Evolutionary conservation across 2,888 invertebrate genomes (phyloP).

Genomic region (Drosophila phalerata): DNA sequence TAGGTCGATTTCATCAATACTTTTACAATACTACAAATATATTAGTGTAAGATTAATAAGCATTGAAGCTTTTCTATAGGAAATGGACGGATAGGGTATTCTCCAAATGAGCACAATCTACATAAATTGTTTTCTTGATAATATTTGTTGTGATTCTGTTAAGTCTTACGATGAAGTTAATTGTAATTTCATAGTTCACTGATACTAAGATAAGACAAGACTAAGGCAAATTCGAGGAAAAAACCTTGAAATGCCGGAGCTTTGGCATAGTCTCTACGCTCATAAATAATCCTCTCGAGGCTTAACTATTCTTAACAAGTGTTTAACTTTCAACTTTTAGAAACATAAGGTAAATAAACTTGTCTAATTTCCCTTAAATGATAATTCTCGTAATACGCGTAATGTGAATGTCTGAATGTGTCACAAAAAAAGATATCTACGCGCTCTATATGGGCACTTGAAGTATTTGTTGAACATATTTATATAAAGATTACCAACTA

Average conservation of each 20-base stretch:
- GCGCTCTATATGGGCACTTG: neutral
- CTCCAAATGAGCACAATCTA: neutral
- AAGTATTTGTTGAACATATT: constrained; percentile 4
- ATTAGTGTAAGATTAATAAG: neutral
- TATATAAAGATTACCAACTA: constrained; percentile 1
- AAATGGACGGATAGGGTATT: neutral
- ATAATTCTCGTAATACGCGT: constrained; percentile 6
- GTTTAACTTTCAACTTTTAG: neutral
- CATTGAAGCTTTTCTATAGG: neutral
- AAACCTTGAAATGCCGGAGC: constrained; percentile 4
- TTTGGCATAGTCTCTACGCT: constrained; percentile 3
- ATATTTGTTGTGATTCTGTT: neutral
- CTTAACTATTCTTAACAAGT: constrained; percentile 2
- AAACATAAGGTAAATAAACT: constrained; percentile 3
- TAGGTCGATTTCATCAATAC: neutral
- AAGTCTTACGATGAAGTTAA: neutral
- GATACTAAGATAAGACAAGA: constrained; percentile 9
- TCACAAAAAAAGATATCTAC: neutral
- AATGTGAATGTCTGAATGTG: constrained; percentile 5
- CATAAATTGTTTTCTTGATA: neutral
- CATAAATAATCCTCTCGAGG: constrained; percentile 11
- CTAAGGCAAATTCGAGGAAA: constrained; percentile 11
- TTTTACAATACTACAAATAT: too few relatives aligned
- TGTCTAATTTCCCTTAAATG: neutral
- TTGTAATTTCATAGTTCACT: constrained; percentile 1